Base-by-base conservation (phyloP, 2,888 invertebrate genomes). In the Amiota minor region DNA sequence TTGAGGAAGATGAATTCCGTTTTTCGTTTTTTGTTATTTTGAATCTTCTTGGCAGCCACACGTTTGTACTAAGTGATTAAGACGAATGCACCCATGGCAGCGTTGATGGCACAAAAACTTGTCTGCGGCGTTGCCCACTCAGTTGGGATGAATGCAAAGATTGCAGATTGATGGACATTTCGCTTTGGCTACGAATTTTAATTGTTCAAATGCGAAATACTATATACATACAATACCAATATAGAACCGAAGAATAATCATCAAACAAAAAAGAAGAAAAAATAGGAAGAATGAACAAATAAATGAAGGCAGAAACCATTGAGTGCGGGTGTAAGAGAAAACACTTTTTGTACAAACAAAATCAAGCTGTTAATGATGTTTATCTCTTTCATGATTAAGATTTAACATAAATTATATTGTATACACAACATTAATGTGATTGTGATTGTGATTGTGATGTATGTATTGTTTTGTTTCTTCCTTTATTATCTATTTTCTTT, bases 121-220 rank as follows among this genome's bases (percentile, higher is more conserved):
- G 35, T 6, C 35, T 35, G 6, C 6, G 35, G 35, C 35, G 35
- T 3, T 35, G 35, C 35, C 35, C 35, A 35, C 35, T 35, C 35
- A 35, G 35, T 35, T 3, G 35, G 35, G 35, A 35, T 35, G 35
- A 35, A 6, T 35, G 35, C 35, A 35, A 35, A 35, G 6, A 6
- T 75, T 78, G 71, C 73, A 78, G 81, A 81, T 81, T 84, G 82
- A 85, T 82, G 84, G 78, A 79, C 82, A 78, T 79, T 77, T 80
- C 76, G 77, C 75, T 76, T 76, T 77, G 78, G 76, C 73, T 76
- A 79, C 69, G 74, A 80, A 81, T 72, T 80, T 79, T 80, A 80
- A 81, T 84, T 84, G 84, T 77, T 80, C 74, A 75, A 76, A 71
- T 70, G 79, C 77, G 72, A 81, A 84, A 73, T 82, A 78, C 78